Percentiles rank a stretch among this genome's conserved stretches.
Evolutionary conservation across 2,113 vertebrate genomes (phyloP).

Genomic region (Sinocyclocheilus anophthalmus): DNA sequence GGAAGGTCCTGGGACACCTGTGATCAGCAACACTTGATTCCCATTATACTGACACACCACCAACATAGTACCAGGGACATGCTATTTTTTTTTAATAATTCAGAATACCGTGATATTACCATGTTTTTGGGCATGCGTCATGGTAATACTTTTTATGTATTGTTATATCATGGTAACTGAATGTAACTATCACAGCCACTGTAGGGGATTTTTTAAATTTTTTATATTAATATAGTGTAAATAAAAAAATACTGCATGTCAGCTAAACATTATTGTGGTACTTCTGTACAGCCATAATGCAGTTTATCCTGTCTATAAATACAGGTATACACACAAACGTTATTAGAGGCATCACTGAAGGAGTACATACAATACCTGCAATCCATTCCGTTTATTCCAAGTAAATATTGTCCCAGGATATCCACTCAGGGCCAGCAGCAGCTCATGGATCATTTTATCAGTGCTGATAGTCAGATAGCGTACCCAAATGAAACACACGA

Average conservation of each 20-base stretch:
- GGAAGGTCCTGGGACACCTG: constrained; percentile 95
- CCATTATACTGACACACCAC: background rate
- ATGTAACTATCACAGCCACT: background rate
- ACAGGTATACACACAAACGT: background rate
- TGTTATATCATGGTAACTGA: background rate
- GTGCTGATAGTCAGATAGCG: background rate
- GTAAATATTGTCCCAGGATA: constrained; percentile 91
- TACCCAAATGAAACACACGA: background rate
- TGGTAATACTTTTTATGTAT: background rate
- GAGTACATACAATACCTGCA: constrained; percentile 79
- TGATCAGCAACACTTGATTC: background rate
- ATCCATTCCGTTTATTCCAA: constrained; percentile 88
- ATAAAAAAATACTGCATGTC: background rate
- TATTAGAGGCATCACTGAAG: background rate
- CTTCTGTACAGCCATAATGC: background rate
- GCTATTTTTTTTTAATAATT: background rate
- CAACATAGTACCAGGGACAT: background rate
- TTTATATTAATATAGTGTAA: too few species aligned
- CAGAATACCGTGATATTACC: too few species aligned
- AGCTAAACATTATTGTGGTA: background rate
- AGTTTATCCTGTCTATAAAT: background rate
- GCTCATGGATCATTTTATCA: constrained; percentile 89
- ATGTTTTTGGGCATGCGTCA: background rate
- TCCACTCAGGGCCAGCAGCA: constrained; percentile 90
- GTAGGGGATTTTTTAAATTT: background rate